phyloP scores from a whole-genome alignment of 2,888 invertebrate genomes.

The Hoplodrina blanda region DNA sequence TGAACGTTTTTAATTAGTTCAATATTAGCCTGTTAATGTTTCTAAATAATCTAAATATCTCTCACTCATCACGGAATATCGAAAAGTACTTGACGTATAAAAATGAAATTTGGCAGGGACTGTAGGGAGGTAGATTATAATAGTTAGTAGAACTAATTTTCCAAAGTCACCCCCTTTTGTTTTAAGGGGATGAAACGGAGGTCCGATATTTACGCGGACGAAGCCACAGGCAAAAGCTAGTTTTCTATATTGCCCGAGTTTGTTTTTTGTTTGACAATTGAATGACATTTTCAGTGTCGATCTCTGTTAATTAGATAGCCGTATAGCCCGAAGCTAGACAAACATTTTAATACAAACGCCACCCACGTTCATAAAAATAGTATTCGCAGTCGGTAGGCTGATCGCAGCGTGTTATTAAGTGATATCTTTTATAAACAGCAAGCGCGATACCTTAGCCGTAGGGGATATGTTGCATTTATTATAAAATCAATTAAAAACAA shows the following conservation, averaged over 20 bases:
- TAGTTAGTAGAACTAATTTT: no score
- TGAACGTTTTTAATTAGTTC: no score
- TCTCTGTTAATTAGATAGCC: constrained; percentile 67
- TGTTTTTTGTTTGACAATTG: constrained; percentile 79
- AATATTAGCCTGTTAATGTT: constrained; percentile 27
- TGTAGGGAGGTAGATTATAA: no score
- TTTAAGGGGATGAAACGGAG: no score
- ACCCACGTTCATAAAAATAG: constrained; percentile 78
- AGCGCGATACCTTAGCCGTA: constrained; percentile 50
- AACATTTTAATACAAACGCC: constrained; percentile 80
- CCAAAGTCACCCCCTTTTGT: no score
- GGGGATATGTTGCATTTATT: constrained; percentile 50
- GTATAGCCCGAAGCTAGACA: constrained; percentile 72
- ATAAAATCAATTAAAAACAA: constrained; percentile 41
- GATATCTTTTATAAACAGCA: constrained; percentile 67
- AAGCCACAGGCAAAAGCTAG: no score
- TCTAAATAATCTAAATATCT: constrained; percentile 64
- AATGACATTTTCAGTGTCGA: constrained; percentile 78
- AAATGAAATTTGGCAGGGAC: no score
- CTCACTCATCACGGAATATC: no score
- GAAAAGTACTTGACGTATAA: no score
- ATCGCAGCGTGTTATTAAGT: constrained; percentile 72
- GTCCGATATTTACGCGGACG: no score
- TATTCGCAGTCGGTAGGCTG: constrained; percentile 69
- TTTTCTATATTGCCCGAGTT: constrained; percentile 72